Evolutionary conservation across 2,797 vertebrate genomes (phyloP).

Genomic region (Cephalopachus bancanus): DNA sequence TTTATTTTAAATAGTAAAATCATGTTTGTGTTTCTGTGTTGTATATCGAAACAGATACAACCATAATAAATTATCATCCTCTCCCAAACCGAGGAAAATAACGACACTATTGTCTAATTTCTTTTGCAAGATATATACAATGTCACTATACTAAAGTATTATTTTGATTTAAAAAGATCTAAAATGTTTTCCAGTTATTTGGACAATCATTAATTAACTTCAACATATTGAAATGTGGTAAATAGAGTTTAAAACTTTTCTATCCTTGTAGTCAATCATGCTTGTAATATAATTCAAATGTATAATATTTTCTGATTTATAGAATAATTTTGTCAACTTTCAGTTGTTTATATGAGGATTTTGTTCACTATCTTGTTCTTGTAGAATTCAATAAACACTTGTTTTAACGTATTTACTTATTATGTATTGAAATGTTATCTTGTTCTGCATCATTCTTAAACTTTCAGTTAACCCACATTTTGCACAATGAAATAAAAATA

Average conservation of each 20-base stretch:
- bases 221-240: not conserved
- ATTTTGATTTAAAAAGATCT: not conserved
- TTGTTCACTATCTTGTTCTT: not conserved
- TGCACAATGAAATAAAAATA: not conserved
- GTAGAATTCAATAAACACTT: not conserved
- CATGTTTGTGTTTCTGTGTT: not conserved
- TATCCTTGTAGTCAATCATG: not conserved
- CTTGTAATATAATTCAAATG: constrained; percentile 19
- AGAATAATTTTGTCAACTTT: not conserved
- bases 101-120: not conserved
- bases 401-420: not conserved
- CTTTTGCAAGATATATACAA: not conserved
- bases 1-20: not conserved
- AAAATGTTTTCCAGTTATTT: not conserved
- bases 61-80: not conserved
- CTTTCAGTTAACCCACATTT: not conserved
- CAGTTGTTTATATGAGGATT: not conserved
- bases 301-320: not conserved
- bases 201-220: not conserved
- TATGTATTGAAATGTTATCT: not conserved
- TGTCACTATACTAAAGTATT: not conserved
- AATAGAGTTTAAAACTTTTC: not conserved
- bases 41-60: not conserved
- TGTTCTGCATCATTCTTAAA: not conserved
- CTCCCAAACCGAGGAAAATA: not conserved